Percentiles rank a stretch among this genome's conserved stretches.
Evolutionary conservation across 1,140 invertebrate species (phyloP).

Genomic region (Diorhabda carinulata): DNA sequence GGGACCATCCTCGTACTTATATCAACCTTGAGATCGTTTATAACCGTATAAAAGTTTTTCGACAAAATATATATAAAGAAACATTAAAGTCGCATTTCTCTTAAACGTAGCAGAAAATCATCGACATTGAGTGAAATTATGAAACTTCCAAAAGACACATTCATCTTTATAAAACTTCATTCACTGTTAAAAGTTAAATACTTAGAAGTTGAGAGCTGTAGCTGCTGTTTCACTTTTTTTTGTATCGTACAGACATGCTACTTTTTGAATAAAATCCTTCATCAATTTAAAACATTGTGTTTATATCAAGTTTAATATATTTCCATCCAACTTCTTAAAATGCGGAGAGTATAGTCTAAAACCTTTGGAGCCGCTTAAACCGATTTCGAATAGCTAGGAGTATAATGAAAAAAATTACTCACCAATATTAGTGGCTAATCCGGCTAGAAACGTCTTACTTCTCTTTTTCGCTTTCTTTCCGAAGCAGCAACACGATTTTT

Average conservation of each 20-base stretch:
- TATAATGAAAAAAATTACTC: slow-evolving; percentile 3
- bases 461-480: slow-evolving; percentile 60
- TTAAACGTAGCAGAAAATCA: background rate
- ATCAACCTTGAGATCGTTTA: too few relatives aligned
- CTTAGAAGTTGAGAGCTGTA: too few relatives aligned
- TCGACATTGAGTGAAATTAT: background rate
- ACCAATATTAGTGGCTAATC: slow-evolving; percentile 77
- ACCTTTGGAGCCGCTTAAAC: background rate
- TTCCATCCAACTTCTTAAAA: too few relatives aligned
- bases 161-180: background rate
- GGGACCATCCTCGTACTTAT: too few relatives aligned
- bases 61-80: too few relatives aligned
- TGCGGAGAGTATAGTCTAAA: too few relatives aligned
- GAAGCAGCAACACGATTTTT: slow-evolving; percentile 59
- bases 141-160: background rate
- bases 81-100: slow-evolving; percentile 1
- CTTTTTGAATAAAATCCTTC: too few relatives aligned
- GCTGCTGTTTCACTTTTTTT: too few relatives aligned
- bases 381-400: background rate
- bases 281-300: too few relatives aligned
- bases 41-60: too few relatives aligned
- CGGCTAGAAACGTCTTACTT: slow-evolving; percentile 62
- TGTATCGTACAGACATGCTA: too few relatives aligned
- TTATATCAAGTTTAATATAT: too few relatives aligned
- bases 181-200: background rate